Percentiles rank a stretch among this genome's conserved stretches.
Conservation (phyloP, 2,113 vertebrate species). For the Oxyruncus cristatus region DNA sequence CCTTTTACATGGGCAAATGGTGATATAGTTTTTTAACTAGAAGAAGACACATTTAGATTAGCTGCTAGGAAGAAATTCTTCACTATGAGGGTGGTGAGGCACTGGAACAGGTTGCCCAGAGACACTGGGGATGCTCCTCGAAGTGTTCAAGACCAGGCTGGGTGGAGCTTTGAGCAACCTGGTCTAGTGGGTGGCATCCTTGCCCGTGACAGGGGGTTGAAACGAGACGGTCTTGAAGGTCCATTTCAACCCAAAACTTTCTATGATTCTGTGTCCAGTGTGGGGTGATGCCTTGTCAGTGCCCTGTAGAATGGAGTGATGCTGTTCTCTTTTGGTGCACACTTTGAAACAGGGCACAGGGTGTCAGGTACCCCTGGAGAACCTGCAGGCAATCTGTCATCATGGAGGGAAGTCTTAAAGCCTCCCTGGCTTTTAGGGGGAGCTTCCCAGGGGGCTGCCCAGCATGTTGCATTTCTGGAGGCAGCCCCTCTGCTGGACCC, state of each 20-base stretch:
- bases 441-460: background rate
- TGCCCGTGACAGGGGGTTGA: background rate
- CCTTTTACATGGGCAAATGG: background rate
- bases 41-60: background rate
- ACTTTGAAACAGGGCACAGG: accelerated
- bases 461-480: accelerated
- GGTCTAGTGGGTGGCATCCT: background rate
- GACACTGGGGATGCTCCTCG: background rate
- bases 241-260: background rate
- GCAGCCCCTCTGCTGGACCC: background rate
- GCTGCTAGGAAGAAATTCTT: background rate
- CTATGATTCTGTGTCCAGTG: background rate
- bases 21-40: background rate
- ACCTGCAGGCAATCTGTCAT: accelerated
- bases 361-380: accelerated
- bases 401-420: background rate
- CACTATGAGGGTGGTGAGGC: background rate
- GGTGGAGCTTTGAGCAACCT: background rate
- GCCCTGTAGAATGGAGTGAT: accelerated
- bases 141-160: background rate
- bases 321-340: background rate
- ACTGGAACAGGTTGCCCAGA: background rate
- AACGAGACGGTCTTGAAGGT: background rate
- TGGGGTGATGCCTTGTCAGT: background rate
- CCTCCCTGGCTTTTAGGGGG: background rate